Percentiles rank a stretch among this genome's conserved stretches.
phyloP scores from a whole-genome alignment of 2,888 invertebrate species.

The Crepidodera aurea region DNA sequence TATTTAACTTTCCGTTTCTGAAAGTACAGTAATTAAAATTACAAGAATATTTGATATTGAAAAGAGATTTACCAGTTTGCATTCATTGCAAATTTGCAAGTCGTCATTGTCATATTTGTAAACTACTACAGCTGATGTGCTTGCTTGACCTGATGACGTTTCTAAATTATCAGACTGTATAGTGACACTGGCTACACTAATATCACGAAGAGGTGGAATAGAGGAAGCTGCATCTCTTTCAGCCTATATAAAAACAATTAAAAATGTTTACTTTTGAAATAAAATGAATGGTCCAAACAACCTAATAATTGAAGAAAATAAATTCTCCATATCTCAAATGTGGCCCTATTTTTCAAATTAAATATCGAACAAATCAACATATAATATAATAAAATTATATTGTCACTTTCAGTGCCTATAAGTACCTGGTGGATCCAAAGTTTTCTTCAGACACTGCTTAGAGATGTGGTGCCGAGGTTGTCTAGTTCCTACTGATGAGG shows the following conservation, averaged over 20 bases:
- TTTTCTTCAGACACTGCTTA: too few relatives aligned
- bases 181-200: constrained; percentile 56
- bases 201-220: constrained; percentile 52
- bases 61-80: constrained; percentile 56
- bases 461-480: too few relatives aligned
- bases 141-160: constrained; percentile 29
- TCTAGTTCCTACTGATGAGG: too few relatives aligned
- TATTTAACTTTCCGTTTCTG: constrained; percentile 61
- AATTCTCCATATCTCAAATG: too few relatives aligned
- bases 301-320: too few relatives aligned
- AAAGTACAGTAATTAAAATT: constrained; percentile 29
- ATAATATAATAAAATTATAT: too few relatives aligned
- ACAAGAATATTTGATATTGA: constrained; percentile 11
- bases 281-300: too few relatives aligned
- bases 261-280: too few relatives aligned
- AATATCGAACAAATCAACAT: too few relatives aligned
- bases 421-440: too few relatives aligned
- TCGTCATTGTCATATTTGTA: constrained; percentile 50
- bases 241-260: constrained; percentile 56
- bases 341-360: too few relatives aligned
- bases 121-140: constrained; percentile 39
- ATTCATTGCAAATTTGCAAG: constrained; percentile 63
- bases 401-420: too few relatives aligned
- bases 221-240: constrained; percentile 69
- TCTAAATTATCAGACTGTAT: constrained; percentile 35